phyloP scores from a whole-genome alignment of 2,888 invertebrate species.

The Lithosia quadra region DNA sequence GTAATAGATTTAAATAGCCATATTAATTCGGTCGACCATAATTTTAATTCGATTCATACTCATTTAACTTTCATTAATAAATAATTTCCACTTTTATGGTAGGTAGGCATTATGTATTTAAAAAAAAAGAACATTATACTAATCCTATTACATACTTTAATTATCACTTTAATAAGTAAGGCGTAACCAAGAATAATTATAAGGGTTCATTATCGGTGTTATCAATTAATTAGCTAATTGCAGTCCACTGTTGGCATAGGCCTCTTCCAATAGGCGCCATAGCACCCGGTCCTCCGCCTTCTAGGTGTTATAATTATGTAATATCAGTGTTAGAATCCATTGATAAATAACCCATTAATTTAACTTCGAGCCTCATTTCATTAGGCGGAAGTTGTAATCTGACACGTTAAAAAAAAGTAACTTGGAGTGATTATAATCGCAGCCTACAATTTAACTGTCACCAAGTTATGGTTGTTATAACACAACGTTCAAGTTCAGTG shows the following conservation, averaged over 20 bases:
- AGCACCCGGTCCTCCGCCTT: too few relatives aligned
- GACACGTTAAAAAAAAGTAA: not conserved
- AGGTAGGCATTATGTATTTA: not conserved
- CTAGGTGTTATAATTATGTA: too few relatives aligned
- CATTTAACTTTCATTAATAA: conserved; percentile 64
- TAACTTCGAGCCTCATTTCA: not conserved
- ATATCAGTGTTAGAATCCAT: not conserved
- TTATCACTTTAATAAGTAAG: too few relatives aligned
- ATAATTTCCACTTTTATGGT: conserved; percentile 53
- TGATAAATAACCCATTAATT: not conserved
- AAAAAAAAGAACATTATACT: too few relatives aligned
- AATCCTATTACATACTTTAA: not conserved
- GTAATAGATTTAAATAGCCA: conserved; percentile 37
- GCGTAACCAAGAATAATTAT: not conserved
- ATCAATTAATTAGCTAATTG: not conserved
- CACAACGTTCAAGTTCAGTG: conserved; percentile 45
- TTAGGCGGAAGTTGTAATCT: not conserved
- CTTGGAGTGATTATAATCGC: not conserved
- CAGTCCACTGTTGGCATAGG: not conserved
- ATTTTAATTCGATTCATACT: conserved; percentile 41
- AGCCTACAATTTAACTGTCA: not conserved
- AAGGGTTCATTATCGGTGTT: not conserved
- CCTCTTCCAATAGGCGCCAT: not conserved
- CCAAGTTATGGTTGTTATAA: not conserved
- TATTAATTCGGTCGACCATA: conserved; percentile 24